Percentiles rank a stretch among this genome's conserved stretches.
Evolutionary conservation across 2,113 vertebrate species (phyloP).

Genomic region (Erythrocercus mccallii): DNA sequence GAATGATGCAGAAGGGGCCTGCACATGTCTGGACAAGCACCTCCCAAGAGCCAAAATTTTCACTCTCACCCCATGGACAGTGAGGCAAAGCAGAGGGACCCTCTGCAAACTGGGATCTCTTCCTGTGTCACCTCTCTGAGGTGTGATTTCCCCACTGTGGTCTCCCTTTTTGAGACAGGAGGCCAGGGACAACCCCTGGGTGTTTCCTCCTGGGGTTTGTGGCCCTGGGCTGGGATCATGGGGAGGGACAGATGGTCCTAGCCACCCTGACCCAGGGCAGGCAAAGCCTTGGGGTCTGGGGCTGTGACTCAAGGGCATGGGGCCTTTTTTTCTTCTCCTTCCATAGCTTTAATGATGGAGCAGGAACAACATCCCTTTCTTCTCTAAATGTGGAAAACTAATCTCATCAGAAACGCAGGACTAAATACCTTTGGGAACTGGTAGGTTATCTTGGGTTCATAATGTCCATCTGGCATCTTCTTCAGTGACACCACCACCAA

Average conservation of each 20-base stretch:
- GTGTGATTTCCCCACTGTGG: not conserved
- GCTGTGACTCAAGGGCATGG: not conserved
- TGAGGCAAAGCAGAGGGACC: not conserved
- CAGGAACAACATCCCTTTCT: not conserved
- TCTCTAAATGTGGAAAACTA: not conserved
- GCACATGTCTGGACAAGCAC: not conserved
- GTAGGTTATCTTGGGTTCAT: slow-evolving; percentile 90
- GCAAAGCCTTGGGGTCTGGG: not conserved
- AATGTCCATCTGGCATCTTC: slow-evolving; percentile 64
- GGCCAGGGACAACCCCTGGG: not conserved
- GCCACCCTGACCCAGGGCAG: not conserved
- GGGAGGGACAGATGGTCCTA: not conserved
- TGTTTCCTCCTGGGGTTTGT: not conserved
- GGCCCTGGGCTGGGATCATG: not conserved
- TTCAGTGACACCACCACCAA: slow-evolving; percentile 91
- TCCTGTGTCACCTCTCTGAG: not conserved
- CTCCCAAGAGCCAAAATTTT: not conserved
- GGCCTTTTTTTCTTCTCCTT: not conserved
- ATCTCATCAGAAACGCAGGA: rapidly evolving
- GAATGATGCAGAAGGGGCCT: not conserved
- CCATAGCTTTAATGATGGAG: not conserved
- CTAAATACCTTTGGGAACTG: slow-evolving; percentile 94
- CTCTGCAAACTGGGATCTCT: not conserved
- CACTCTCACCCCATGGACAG: not conserved
- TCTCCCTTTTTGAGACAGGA: not conserved